These are phyloP conservation scores for Zoanthus sansibaricus DNA, from an alignment of 92 coral and sea anemone genomes.

Conservation along the genomic window DNA sequence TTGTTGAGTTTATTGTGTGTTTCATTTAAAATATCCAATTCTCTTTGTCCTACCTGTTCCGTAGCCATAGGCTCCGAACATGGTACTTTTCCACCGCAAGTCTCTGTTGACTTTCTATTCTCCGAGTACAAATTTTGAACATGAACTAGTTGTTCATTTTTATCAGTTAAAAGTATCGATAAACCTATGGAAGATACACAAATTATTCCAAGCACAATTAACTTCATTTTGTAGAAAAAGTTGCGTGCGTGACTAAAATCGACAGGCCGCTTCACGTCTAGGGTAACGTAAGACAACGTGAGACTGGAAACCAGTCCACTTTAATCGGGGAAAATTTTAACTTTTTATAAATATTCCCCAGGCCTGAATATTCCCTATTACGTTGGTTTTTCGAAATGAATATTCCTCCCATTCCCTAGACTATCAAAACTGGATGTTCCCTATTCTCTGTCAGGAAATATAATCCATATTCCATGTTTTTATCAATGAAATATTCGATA, in stretches of 20 bases:
- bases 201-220: background rate
- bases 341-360: too few relatives aligned
- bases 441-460: too few relatives aligned
- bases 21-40: background rate
- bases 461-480: too few relatives aligned
- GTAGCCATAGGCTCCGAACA: background rate
- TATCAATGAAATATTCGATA: too few relatives aligned
- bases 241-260: background rate
- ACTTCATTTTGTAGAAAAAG: background rate
- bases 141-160: background rate
- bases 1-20: too few relatives aligned
- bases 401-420: too few relatives aligned
- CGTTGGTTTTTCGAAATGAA: too few relatives aligned
- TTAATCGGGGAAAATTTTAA: too few relatives aligned
- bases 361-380: too few relatives aligned
- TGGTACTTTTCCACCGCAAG: conserved; percentile 6
- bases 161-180: background rate
- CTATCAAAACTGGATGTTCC: too few relatives aligned
- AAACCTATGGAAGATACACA: background rate
- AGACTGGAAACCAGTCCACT: background rate
- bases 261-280: background rate
- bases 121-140: background rate
- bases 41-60: background rate
- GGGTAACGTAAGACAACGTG: background rate
- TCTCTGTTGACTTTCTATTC: background rate